Evolutionary conservation across 1,140 invertebrate genomes (phyloP).

Genomic region (Macrocentrus cingulum): DNA sequence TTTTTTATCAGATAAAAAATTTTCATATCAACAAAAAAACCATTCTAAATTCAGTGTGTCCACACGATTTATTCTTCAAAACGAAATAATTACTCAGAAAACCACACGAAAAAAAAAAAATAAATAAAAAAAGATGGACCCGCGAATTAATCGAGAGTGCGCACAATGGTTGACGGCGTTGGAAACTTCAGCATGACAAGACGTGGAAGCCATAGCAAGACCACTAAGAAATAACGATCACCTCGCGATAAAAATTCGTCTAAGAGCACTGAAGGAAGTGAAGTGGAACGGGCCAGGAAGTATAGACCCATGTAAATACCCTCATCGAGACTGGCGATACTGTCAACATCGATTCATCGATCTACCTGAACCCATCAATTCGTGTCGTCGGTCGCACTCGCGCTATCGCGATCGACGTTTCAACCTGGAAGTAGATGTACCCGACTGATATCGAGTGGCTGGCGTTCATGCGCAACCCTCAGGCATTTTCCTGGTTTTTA

Average conservation of each 20-base stretch:
- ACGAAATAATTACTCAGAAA: no score
- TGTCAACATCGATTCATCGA: conserved; percentile 22
- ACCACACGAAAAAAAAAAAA: no score
- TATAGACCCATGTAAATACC: conserved; percentile 5
- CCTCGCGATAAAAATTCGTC: no score
- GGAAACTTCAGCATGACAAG: not conserved
- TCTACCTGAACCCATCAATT: conserved; percentile 19
- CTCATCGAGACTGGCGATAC: not conserved
- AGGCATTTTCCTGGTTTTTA: no score
- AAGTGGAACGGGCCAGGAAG: not conserved
- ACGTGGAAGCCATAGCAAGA: not conserved
- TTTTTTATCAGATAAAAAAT: no score
- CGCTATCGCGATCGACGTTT: conserved; percentile 26
- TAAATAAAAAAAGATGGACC: no score
- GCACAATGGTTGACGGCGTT: not conserved
- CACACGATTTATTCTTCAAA: no score
- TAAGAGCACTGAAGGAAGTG: no score
- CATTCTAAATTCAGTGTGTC: no score
- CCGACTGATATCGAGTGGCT: conserved; percentile 21
- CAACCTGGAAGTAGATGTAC: conserved; percentile 20
- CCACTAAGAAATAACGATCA: no score
- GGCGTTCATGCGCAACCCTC: no score
- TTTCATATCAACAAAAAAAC: no score
- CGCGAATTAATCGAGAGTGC: not conserved
- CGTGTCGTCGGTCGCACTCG: conserved; percentile 2